Evolutionary conservation across 1,140 invertebrate genomes (phyloP), one percentile per base, ranked within the genome.

Genomic region (Delia radicum): DNA sequence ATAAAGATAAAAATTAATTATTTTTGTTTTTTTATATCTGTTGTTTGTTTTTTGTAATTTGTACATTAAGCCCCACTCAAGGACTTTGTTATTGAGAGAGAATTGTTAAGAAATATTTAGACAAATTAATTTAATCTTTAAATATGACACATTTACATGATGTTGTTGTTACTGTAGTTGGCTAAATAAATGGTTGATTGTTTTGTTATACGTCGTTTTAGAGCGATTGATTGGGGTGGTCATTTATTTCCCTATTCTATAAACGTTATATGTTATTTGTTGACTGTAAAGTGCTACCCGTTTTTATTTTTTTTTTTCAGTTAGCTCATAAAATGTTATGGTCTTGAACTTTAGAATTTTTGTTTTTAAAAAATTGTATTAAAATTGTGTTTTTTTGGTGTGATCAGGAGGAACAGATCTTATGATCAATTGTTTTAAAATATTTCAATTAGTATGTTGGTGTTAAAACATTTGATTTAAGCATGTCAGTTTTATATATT

Each of bases 61-160:
- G n/a, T 55, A 7, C 48, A 18, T 6, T 55, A 55, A 55, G 48
- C 48, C 48, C n/a, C 48, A 55, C 7, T 21, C 48, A 55, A 55
- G 48, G 48, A 55, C 48, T 55, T 55, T 55, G 18, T 2, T 5
- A 8, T 55, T 21, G n/a, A 55, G 18, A 55, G 46, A n/a, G 46
- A 48, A 55, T 55, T 55, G 21, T 21, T 55, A 21, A 55, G 21
- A 55, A 55, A 55, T 55, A 21, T 48, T 28, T 65, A 28, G 62
- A 65, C 13, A 28, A 65, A 65, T 65, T 65, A 13, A 65, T 65
- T 65, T 65, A 65, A 65, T 65, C 26, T 28, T n/a, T 65, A 28
- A 27, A 29, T 13, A 27, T 28, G 55, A 61, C 55, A 61, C 24
- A 15, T 61, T 61, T 61, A 61, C 55, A 61, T 8, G 55, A 61